These are phyloP conservation scores for Drosophila insularis DNA, from an alignment of 1,140 invertebrate genomes.

Conservation along the genomic window DNA sequence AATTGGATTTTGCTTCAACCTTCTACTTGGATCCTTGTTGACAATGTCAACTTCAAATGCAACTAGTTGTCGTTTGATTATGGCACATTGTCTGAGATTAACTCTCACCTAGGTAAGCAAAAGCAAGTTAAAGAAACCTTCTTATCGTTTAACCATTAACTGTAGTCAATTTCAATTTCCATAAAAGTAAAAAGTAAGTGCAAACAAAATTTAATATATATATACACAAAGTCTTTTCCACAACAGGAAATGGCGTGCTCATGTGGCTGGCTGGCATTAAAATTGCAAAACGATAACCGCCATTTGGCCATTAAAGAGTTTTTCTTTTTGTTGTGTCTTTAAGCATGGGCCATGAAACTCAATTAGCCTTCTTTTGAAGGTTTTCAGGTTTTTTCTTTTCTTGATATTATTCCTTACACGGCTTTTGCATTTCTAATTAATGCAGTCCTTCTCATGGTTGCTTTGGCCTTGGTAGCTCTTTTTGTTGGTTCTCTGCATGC, in stretches of 20 bases:
- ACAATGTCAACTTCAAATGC: constrained; percentile 32
- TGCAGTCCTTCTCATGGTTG: not conserved
- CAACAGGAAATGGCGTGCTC: constrained; percentile 2
- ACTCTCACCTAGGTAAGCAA: constrained; percentile 1
- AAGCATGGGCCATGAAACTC: not conserved
- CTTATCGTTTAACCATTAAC: constrained; percentile 14
- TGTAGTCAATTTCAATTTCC: constrained; percentile 2
- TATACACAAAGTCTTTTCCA: too few relatives aligned
- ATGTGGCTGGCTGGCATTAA: constrained; percentile 6
- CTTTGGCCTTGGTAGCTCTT: not conserved
- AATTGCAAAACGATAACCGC: not conserved
- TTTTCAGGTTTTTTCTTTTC: not conserved
- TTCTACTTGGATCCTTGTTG: constrained; percentile 23
- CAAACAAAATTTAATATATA: constrained; percentile 12
- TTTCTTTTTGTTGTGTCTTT: not conserved
- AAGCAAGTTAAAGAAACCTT: not conserved
- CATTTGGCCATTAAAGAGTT: not conserved
- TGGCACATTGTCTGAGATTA: constrained; percentile 1
- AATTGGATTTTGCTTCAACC: constrained; percentile 38
- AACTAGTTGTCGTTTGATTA: constrained; percentile 15
- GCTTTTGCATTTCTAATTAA: constrained; percentile 7
- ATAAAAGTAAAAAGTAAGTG: constrained; percentile 25
- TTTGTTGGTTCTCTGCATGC: not conserved
- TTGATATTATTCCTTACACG: not conserved
- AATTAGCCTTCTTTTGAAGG: not conserved